phyloP scores from a whole-genome alignment of 1,140 invertebrate genomes.

The silkworm (Bombyx mori) region ASM3026992v2 NC_085119.1:7828001-7828500 shows the following conservation, averaged over 20 bases:
- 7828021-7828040: constrained; percentile 38
- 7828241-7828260: constrained; percentile 2
- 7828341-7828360: background rate
- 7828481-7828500: constrained; percentile 40
- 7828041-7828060: constrained; percentile 54
- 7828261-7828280: background rate
- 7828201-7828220: constrained; percentile 12
- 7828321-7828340: background rate
- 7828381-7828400: background rate
- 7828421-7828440: constrained; percentile 26
- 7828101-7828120: constrained; percentile 28
- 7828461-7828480: constrained; percentile 17
- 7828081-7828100: constrained; percentile 47
- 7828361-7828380: no score
- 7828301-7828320: background rate
- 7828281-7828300: background rate
- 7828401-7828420: constrained; percentile 8
- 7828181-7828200: constrained; percentile 35
- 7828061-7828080: constrained; percentile 37
- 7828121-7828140: constrained; percentile 38
- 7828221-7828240: constrained; percentile 1
- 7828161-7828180: constrained; percentile 50
- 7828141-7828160: constrained; percentile 36
- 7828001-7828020: background rate
- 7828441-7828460: constrained; percentile 20